Conservation (phyloP, 2,888 invertebrate genomes). For the Thymelicus sylvestris region DNA sequence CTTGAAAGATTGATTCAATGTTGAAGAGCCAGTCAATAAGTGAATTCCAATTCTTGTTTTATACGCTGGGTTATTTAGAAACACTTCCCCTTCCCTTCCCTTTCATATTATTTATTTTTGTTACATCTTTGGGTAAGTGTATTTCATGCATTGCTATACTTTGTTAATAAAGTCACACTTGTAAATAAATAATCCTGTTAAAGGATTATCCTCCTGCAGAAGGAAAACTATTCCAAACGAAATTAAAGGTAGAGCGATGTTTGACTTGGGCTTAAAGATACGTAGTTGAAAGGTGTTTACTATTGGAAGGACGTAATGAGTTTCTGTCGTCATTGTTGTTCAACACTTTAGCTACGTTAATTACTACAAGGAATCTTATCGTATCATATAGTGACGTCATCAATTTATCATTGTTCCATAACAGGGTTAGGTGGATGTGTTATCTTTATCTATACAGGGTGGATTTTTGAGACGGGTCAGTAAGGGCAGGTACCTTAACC, state of each 20-base stretch:
- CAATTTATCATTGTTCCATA: conserved; percentile 1
- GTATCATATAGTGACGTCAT: not conserved
- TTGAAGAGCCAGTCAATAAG: too few relatives aligned
- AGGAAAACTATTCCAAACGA: conserved; percentile 15
- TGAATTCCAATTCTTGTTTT: too few relatives aligned
- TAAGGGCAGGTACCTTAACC: too few relatives aligned
- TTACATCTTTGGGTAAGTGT: too few relatives aligned
- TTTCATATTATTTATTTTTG: too few relatives aligned
- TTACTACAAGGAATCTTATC: conserved; percentile 2
- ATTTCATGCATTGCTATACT: not conserved
- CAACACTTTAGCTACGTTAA: conserved; percentile 15
- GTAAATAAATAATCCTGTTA: conserved; percentile 5
- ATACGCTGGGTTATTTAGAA: too few relatives aligned
- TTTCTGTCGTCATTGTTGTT: conserved; percentile 24
- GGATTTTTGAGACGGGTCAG: too few relatives aligned
- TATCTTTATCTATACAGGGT: conserved; percentile 2
- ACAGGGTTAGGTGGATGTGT: not conserved
- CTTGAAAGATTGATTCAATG: too few relatives aligned
- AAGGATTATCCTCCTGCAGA: not conserved
- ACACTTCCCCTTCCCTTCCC: too few relatives aligned
- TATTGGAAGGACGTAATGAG: conserved; percentile 27
- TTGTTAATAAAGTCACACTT: not conserved
- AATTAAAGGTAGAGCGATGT: conserved; percentile 26
- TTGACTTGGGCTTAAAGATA: conserved; percentile 15
- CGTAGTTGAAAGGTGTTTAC: conserved; percentile 24